phyloP scores from a whole-genome alignment of 2,113 vertebrate genomes.

The Canis aureus region DNA sequence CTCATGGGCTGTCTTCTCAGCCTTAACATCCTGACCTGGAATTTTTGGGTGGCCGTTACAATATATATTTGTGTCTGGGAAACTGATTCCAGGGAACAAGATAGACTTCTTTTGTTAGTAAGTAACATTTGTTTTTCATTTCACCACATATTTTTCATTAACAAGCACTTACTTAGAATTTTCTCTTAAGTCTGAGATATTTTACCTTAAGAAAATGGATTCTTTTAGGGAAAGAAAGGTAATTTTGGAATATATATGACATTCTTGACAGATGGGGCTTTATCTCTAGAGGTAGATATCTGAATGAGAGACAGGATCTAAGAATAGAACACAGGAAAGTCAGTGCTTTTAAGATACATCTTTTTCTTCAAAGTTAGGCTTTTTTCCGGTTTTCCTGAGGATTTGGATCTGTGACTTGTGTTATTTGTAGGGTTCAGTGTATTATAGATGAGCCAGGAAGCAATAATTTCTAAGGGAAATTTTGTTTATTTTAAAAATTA shows the following conservation, averaged over 20 bases:
- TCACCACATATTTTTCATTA: background rate
- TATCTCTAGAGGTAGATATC: background rate
- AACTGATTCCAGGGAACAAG: background rate
- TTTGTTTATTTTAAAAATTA: background rate
- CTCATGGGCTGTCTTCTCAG: background rate
- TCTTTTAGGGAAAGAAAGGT: background rate
- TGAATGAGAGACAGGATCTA: background rate
- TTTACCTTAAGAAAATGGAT: background rate
- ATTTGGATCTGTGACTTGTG: background rate
- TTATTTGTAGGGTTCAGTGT: background rate
- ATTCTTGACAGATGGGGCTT: background rate
- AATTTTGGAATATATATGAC: background rate
- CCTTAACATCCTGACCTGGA: background rate
- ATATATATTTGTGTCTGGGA: background rate
- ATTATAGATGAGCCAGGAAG: background rate
- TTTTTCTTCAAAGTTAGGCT: background rate
- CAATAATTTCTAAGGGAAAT: constrained; percentile 4
- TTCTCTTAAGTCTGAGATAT: background rate
- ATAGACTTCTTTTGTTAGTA: background rate
- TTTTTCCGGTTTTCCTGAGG: background rate
- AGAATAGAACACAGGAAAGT: background rate
- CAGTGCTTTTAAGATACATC: background rate
- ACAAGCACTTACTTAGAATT: background rate
- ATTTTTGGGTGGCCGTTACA: background rate
- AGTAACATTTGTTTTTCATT: background rate